Evolutionary conservation across 2,797 vertebrate species (phyloP).

Genomic region (Chiroxiphia lanceolata): DNA sequence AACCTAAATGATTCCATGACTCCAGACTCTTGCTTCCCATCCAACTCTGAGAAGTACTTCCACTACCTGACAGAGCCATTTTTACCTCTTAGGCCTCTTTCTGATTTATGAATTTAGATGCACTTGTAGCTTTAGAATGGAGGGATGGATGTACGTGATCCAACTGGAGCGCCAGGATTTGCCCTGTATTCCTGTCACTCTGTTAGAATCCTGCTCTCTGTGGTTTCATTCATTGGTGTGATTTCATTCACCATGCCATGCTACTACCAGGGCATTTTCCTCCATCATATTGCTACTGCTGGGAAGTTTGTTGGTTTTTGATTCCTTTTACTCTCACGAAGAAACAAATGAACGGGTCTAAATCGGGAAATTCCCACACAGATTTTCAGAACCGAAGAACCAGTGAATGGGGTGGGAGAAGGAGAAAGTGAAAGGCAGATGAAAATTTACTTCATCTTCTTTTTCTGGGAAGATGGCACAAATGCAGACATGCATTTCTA

Average conservation of each 20-base stretch:
- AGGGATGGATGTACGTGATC: neutral
- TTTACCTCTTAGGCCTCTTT: neutral
- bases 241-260: no score
- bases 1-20: neutral
- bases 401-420: neutral
- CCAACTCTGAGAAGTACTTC: neutral
- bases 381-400: neutral
- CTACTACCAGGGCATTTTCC: neutral
- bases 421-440: neutral
- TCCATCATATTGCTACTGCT: neutral
- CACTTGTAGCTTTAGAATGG: neutral
- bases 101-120: neutral
- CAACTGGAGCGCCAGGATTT: neutral
- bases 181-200: neutral
- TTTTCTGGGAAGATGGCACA: conserved; percentile 8
- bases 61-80: neutral
- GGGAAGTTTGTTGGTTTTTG: neutral
- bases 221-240: neutral
- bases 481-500: neutral
- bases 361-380: neutral
- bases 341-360: neutral
- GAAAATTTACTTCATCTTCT: neutral
- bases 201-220: neutral
- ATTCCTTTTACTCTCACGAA: neutral
- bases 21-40: neutral